A percentile compares a stretch with the other conserved stretches of the same genome.
Conservation (phyloP, 2,113 vertebrate species). For the Cyprinodon tularosa region DNA sequence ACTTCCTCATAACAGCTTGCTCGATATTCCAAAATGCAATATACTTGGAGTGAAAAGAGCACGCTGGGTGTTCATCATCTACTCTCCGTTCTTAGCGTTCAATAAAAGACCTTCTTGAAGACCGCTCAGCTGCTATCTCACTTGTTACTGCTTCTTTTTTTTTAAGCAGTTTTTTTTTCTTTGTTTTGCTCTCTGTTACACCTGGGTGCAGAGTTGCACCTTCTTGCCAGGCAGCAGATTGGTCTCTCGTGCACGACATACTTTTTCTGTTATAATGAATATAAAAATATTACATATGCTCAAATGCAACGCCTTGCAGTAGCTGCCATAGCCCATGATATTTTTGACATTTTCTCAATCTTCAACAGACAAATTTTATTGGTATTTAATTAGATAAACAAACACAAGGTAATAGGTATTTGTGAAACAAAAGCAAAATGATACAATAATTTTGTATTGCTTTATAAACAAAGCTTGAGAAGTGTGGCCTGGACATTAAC, state of each 20-base stretch:
- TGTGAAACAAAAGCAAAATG: too few species aligned
- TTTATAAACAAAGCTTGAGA: too few species aligned
- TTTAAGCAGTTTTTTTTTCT: conserved; percentile 8
- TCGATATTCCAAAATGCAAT: conserved; percentile 77
- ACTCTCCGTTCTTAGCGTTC: conserved; percentile 55
- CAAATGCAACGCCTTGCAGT: not conserved
- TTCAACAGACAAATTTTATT: not conserved
- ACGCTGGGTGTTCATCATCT: conserved; percentile 68
- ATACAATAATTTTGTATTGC: too few species aligned
- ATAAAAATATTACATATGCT: conserved; percentile 10
- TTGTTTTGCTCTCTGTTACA: conserved; percentile 17
- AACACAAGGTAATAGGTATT: not conserved
- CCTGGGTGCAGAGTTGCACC: not conserved
- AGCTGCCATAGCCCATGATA: not conserved
- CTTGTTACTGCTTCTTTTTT: conserved; percentile 10
- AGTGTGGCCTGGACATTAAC: not conserved
- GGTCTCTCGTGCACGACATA: conserved; percentile 36
- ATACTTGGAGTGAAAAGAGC: conserved; percentile 68
- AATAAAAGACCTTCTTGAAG: conserved; percentile 64
- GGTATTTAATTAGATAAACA: not conserved
- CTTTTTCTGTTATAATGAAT: conserved; percentile 42
- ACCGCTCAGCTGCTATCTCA: conserved; percentile 37
- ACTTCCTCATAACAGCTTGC: conserved; percentile 63
- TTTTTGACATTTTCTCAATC: not conserved
- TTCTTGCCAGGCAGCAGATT: conserved; percentile 6